Base-by-base conservation (phyloP, 2,888 invertebrate genomes). In the Thereva nobilitata region DNA sequence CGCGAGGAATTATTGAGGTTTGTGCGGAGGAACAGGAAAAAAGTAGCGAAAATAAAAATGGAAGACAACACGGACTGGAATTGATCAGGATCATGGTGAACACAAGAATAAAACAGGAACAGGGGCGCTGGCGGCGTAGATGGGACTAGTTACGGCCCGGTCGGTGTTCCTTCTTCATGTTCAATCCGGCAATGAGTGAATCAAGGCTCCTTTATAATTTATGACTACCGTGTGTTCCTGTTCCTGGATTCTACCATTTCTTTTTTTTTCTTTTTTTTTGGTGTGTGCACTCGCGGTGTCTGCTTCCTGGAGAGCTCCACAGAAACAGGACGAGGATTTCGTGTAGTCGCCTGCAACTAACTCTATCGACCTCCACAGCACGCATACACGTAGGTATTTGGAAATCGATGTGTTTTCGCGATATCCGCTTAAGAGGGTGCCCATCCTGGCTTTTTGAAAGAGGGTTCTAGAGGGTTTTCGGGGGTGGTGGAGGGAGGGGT, bases 221-320 rank as follows among this genome's bases (percentile, higher is more conserved):
- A 72, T 72, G 71, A 69, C 70, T 71, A 69, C 68, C 70, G 71
- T 71, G 70, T 71, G 70, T 70, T 71, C 69, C 55, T 70, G 70
- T 65, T 23, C 23, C 23, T 23, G 66, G 56, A 67, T 66, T 68
- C 65, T 66, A 64, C 47, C 45, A 63, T 66, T 65, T 23, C 23
- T 23, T 23, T 23, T 23, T 23, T 23, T 23, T 23, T 23, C 2
- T 23, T 23, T 23, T 23, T 23, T 23, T 23, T 23, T 23, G 23
- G 23, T 23, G 23, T 23, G 23, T 23, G 23, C 23, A 23, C 23
- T 23, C 23, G 23, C 54, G 67, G 66, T 71, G 71, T 70, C 71
- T 72, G 71, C 69, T 72, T 69, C 71, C 69, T 68, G 70, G 49
- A 9, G 35, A 50, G 44, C 53, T 53, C 64, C 61, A 50, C 8